Percentiles rank a stretch among this genome's conserved stretches.
These are phyloP conservation scores for Myiothlypis coronata DNA, from an alignment of 2,797 vertebrate species.

Conservation along the genomic window DNA sequence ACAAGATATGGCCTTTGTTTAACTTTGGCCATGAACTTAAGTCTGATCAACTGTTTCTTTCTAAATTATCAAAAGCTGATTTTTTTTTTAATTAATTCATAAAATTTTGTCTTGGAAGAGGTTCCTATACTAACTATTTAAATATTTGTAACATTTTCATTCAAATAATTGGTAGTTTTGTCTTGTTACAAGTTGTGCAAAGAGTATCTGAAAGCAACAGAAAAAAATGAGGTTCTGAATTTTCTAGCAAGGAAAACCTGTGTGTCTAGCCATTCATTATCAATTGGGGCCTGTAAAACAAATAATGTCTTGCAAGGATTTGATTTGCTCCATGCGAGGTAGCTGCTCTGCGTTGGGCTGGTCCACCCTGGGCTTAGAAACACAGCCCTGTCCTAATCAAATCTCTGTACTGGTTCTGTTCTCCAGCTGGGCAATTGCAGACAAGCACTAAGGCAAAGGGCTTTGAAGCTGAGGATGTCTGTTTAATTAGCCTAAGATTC, in stretches of 20 bases:
- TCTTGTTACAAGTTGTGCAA: neutral
- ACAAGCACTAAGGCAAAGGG: neutral
- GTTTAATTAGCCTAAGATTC: conserved; percentile 57
- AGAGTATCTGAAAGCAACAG: neutral
- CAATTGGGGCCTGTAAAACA: neutral
- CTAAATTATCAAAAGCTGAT: neutral
- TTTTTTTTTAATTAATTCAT: neutral
- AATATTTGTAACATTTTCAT: neutral
- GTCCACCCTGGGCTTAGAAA: neutral
- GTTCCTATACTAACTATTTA: neutral
- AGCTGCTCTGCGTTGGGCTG: neutral
- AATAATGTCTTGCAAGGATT: neutral
- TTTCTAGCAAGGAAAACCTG: neutral
- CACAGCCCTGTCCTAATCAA: neutral
- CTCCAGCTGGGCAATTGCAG: neutral
- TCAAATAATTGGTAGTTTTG: neutral
- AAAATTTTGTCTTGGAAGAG: neutral
- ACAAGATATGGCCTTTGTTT: neutral
- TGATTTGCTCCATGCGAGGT: neutral
- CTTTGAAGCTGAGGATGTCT: conserved; percentile 21
- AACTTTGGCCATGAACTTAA: neutral
- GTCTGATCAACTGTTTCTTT: neutral
- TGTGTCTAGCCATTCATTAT: neutral
- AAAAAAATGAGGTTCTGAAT: neutral
- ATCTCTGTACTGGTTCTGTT: neutral